phyloP scores from a whole-genome alignment of 2,113 vertebrate species.

The Ameiurus melas region DNA sequence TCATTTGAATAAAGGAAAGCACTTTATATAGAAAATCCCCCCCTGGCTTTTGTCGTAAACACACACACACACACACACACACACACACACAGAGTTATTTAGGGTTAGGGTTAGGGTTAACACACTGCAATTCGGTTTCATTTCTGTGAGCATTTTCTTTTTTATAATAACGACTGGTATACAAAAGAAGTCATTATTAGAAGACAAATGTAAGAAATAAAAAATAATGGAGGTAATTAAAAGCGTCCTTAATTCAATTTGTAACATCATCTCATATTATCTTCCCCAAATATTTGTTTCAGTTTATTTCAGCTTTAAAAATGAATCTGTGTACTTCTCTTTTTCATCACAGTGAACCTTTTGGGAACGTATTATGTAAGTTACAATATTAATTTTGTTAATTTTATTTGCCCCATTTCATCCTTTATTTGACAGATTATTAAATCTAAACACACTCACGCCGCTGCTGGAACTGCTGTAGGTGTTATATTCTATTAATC shows the following conservation, averaged over 20 bases:
- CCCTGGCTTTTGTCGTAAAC: not conserved
- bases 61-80: not conserved
- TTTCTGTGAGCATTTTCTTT: not conserved
- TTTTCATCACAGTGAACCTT: not conserved
- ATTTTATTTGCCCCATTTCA: not conserved
- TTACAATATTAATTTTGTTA: not conserved
- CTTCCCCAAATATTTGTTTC: not conserved
- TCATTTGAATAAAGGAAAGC: slow-evolving; percentile 35
- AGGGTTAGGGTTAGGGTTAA: too few species aligned
- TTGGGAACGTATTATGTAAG: not conserved
- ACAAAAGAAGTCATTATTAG: not conserved
- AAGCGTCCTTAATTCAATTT: not conserved
- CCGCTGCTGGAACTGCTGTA: not conserved
- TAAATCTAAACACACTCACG: not conserved
- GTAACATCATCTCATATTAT: not conserved
- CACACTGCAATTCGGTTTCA: too few species aligned
- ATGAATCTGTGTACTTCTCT: not conserved
- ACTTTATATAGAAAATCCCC: not conserved
- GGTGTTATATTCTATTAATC: not conserved
- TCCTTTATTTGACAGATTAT: not conserved
- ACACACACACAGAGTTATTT: not conserved
- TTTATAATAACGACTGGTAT: not conserved
- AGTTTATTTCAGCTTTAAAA: not conserved
- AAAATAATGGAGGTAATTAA: too few species aligned
- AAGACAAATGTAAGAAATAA: too few species aligned